Evolutionary conservation across 2,113 vertebrate genomes (phyloP).

Genomic region (Xiphophorus maculatus): DNA sequence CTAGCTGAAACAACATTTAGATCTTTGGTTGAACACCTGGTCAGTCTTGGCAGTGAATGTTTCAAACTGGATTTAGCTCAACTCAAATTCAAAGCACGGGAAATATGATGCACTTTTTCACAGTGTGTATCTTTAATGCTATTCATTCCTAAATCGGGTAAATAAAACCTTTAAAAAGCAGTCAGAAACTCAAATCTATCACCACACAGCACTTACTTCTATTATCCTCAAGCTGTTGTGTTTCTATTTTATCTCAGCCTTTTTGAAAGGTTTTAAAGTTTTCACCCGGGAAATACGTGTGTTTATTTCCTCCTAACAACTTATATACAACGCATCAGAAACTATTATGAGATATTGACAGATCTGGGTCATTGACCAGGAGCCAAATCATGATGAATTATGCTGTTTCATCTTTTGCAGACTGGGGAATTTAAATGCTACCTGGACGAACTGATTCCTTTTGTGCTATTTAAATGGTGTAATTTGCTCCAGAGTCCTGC

Average conservation of each 20-base stretch:
- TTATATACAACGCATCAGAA: constrained; percentile 47
- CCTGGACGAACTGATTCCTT: constrained; percentile 61
- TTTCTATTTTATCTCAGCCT: background rate
- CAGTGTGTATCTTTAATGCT: background rate
- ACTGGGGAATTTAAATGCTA: constrained; percentile 51
- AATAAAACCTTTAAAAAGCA: background rate
- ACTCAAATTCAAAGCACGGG: background rate
- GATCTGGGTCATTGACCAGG: constrained; percentile 49
- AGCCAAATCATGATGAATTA: constrained; percentile 54
- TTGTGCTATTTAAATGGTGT: constrained; percentile 69
- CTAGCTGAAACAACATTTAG: constrained; percentile 38
- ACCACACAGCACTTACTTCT: background rate
- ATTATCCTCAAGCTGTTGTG: background rate
- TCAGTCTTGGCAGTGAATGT: constrained; percentile 29
- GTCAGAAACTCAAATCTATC: background rate
- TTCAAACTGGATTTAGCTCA: background rate
- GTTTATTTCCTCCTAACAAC: constrained; percentile 31
- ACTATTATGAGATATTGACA: constrained; percentile 64
- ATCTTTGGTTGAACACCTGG: constrained; percentile 44
- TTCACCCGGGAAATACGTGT: constrained; percentile 22
- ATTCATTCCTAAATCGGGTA: background rate
- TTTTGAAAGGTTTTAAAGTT: constrained; percentile 5
- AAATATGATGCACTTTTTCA: background rate
- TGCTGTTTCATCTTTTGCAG: constrained; percentile 69
- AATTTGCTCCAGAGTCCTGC: constrained; percentile 65